Conservation (phyloP, 2,888 invertebrate genomes). For the Augochlorella aurata region DNA sequence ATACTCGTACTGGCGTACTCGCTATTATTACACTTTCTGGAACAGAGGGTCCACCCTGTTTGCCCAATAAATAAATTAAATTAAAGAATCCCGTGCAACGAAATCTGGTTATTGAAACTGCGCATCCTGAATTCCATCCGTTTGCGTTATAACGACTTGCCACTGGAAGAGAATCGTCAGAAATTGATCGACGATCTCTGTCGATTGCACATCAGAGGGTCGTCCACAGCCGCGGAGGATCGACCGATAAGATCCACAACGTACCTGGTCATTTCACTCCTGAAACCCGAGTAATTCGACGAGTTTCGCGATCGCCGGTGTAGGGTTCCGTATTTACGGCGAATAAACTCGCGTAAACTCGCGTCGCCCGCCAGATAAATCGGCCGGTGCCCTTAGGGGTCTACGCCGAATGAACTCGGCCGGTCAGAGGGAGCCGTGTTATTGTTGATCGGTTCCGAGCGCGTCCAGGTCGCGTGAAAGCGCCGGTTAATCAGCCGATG, state of each 20-base stretch:
- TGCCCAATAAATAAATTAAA: too few species aligned
- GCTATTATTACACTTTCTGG: too few species aligned
- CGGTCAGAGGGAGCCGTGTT: conserved; percentile 13
- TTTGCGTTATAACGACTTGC: too few species aligned
- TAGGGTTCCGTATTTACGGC: conserved; percentile 33
- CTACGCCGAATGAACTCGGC: conserved; percentile 33
- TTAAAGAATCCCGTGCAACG: too few species aligned
- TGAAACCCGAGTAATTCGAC: conserved; percentile 52
- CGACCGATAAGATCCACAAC: conserved; percentile 1
- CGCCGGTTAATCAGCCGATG: conserved; percentile 62
- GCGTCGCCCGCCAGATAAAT: conserved; percentile 8
- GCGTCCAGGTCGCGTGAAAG: conserved; percentile 56
- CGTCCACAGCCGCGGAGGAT: background rate
- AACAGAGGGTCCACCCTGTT: too few species aligned
- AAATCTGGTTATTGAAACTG: too few species aligned
- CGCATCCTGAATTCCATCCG: too few species aligned
- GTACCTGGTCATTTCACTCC: conserved; percentile 30
- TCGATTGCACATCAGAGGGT: too few species aligned
- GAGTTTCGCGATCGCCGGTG: conserved; percentile 33
- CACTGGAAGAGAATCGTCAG: too few species aligned
- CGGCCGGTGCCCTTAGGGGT: background rate
- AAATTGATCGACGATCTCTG: too few species aligned
- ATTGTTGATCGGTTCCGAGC: conserved; percentile 31
- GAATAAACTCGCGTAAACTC: conserved; percentile 15
- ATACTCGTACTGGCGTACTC: too few species aligned